Evolutionary conservation across 2,888 invertebrate species (phyloP).

Genomic region (Drosophila kokeensis): DNA sequence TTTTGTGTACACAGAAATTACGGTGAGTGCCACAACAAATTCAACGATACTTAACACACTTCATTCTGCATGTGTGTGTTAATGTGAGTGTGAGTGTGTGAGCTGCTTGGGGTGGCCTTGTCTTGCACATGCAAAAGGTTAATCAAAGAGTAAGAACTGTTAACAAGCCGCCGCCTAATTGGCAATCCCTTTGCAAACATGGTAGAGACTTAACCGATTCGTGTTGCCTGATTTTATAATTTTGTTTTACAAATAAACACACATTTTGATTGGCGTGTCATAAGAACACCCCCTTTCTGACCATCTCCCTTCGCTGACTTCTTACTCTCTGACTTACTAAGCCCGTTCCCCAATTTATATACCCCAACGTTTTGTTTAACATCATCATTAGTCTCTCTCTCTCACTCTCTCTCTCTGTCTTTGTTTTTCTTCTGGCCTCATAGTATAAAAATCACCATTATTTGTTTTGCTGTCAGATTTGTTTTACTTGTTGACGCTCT

Average conservation of each 20-base stretch:
- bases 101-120: conserved; percentile 31
- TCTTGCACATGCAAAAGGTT: conserved; percentile 49
- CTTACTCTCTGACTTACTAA: conserved; percentile 51
- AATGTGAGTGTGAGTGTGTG: conserved; percentile 15
- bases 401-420: conserved; percentile 10
- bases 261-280: conserved; percentile 67
- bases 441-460: conserved; percentile 69
- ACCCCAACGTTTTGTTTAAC: conserved; percentile 61
- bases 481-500: conserved; percentile 75
- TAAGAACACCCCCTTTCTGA: conserved; percentile 15
- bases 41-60: conserved; percentile 36
- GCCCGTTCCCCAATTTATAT: conserved; percentile 35
- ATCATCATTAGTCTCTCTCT: conserved; percentile 71
- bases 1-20: conserved; percentile 68
- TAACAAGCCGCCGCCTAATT: conserved; percentile 65
- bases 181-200: conserved; percentile 37
- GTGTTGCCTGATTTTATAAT: conserved; percentile 56
- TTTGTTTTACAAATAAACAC: conserved; percentile 75
- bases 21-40: conserved; percentile 33
- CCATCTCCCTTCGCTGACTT: background rate
- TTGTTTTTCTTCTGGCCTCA: conserved; percentile 29
- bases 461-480: conserved; percentile 79
- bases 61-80: background rate
- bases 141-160: conserved; percentile 68
- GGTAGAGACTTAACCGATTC: conserved; percentile 19